These are phyloP conservation scores for Synchiropus splendidus DNA, from an alignment of 2,113 vertebrate species.

Conservation along the genomic window DNA sequence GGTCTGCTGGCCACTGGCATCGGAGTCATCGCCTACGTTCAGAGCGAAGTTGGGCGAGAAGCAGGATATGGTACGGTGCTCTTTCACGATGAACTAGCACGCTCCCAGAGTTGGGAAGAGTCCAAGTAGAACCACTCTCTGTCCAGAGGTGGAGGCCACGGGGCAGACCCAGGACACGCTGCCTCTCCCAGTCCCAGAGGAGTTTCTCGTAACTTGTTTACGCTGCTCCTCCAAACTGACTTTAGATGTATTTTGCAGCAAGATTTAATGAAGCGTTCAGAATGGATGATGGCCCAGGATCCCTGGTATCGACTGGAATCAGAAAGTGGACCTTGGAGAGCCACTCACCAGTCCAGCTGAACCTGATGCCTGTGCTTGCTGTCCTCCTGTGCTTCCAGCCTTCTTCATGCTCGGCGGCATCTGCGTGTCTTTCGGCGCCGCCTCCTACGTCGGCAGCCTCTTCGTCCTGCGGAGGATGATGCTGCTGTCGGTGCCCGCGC, in stretches of 20 bases:
- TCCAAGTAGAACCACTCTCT: too few relatives aligned
- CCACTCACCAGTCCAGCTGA: neutral
- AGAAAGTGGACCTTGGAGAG: neutral
- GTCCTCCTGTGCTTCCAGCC: slow-evolving; percentile 51
- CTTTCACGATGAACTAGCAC: neutral
- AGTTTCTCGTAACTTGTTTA: too few relatives aligned
- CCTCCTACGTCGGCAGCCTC: slow-evolving; percentile 73
- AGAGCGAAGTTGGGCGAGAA: slow-evolving; percentile 80
- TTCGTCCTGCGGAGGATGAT: slow-evolving; percentile 71
- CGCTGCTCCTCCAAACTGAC: too few relatives aligned
- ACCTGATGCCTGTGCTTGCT: too few relatives aligned
- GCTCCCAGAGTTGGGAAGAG: too few relatives aligned
- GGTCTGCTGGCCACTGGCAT: slow-evolving; percentile 80
- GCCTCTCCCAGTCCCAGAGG: too few relatives aligned
- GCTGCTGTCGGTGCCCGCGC: slow-evolving; percentile 70
- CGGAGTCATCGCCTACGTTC: slow-evolving; percentile 81
- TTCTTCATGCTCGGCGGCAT: slow-evolving; percentile 82
- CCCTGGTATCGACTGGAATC: neutral
- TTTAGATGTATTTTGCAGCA: too few relatives aligned
- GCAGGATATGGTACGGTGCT: slow-evolving; percentile 74
- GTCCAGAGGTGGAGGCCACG: too few relatives aligned
- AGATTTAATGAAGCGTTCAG: too few relatives aligned
- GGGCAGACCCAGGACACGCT: too few relatives aligned
- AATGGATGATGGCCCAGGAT: too few relatives aligned
- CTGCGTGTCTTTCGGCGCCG: slow-evolving; percentile 74